Base-by-base conservation (phyloP, 2,888 invertebrate genomes). In the Lasioglossum zephyrum region DNA sequence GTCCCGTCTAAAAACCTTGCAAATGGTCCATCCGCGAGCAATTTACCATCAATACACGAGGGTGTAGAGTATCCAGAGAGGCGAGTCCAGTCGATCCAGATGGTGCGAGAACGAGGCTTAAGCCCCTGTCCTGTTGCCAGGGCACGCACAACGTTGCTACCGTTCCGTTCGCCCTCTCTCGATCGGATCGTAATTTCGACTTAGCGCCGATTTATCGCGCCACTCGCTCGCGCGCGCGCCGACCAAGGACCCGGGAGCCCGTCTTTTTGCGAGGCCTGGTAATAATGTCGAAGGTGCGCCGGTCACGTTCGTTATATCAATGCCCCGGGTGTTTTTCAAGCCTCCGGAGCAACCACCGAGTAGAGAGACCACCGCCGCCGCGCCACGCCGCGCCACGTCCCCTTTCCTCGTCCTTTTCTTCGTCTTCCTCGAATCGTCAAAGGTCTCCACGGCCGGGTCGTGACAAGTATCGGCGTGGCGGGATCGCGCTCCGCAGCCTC, bases 221-320 rank as follows among this genome's bases (percentile, higher is more conserved):
- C 87, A 85, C 81, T 78, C 8, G 22, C 8, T 16, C 47, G 53
- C 2, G 11, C n/a, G n/a, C 6, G 22, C 22, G 11, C n/a, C 22
- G 36, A 47, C n/a, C 81, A 76, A 77, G 73, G 81, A 78, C 82
- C 81, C 85, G 57, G 57, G 57, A 57, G 57, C 82, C 84, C 85
- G 77, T 83, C 80, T 87, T 77, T 88, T 85, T 86, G 41, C 70
- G 47, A 63, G 69, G 53, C 60, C 85, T 73, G 83, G 92, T 94
- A 94, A 94, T 94, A 93, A 90, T 90, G 91, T 85, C 92, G 91
- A 89, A 90, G 88, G 88, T 87, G 92, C 89, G 89, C 87, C 91
- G 92, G 94, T 93, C 94, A 94, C 94, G 94, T 94, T 93, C 92
- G 91, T 91, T 90, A 81, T 90, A 92, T 93, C 92, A 94, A 94